Percentiles rank a stretch among this genome's conserved stretches.
Evolutionary conservation across 2,888 invertebrate genomes (phyloP).

Genomic region (Nymphalis urticae): DNA sequence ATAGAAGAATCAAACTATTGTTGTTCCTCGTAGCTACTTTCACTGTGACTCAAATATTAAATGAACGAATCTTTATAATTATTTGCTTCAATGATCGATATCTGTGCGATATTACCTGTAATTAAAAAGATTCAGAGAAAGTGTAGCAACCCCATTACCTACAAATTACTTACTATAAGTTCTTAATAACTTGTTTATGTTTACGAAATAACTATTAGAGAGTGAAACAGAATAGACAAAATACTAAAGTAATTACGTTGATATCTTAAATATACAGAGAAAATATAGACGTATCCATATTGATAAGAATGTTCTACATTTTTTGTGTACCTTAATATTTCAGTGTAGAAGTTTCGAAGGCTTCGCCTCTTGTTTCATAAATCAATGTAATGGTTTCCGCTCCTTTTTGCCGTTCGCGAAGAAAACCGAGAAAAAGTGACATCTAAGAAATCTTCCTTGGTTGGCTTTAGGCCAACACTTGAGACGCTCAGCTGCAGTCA

Average conservation of each 20-base stretch:
- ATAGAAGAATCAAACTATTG: not conserved
- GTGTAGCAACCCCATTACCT: constrained; percentile 6
- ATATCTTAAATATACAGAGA: constrained; percentile 5
- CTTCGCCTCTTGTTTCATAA: constrained; percentile 52
- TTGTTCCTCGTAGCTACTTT: not conserved
- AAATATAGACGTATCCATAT: constrained; percentile 9
- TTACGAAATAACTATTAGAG: not conserved
- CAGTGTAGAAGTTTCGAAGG: constrained; percentile 33
- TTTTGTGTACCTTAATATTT: constrained; percentile 32
- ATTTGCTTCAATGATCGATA: constrained; percentile 8
- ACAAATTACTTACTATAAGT: not conserved
- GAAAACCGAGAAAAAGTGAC: constrained; percentile 58
- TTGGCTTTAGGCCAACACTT: constrained; percentile 62
- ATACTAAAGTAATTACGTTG: constrained; percentile 8
- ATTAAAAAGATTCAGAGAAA: constrained; percentile 11
- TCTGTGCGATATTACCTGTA: constrained; percentile 4
- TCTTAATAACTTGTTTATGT: not conserved
- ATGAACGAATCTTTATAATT: constrained; percentile 4
- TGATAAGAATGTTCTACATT: too few species aligned
- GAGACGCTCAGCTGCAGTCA: constrained; percentile 51
- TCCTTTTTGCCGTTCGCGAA: constrained; percentile 56
- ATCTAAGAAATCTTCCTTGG: constrained; percentile 56
- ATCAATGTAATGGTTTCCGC: constrained; percentile 76
- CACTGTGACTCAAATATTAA: constrained; percentile 7
- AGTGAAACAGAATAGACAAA: constrained; percentile 6